phyloP scores from a whole-genome alignment of 2,888 invertebrate genomes.

The Quadroppia sp. region DNA sequence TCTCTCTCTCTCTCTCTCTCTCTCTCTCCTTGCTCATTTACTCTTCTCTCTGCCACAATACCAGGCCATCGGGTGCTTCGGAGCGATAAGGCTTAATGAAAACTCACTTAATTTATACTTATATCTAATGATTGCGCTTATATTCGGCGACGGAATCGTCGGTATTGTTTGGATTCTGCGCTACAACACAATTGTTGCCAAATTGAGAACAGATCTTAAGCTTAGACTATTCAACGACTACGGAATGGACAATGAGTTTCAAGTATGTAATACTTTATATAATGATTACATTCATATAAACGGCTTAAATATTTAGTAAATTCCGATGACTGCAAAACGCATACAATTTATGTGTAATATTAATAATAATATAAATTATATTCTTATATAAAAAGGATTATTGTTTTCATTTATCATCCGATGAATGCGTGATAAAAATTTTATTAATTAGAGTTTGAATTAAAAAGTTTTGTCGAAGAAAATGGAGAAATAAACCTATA shows the following conservation, averaged over 20 bases:
- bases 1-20: too few species aligned
- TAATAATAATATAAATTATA: too few species aligned
- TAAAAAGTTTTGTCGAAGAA: too few species aligned
- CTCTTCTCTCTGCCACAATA: constrained; percentile 9
- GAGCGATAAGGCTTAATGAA: constrained; percentile 73
- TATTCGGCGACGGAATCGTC: constrained; percentile 76
- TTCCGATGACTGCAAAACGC: too few species aligned
- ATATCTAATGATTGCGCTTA: constrained; percentile 69
- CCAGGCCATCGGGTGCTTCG: constrained; percentile 67
- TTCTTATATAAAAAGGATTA: too few species aligned
- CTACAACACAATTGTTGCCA: constrained; percentile 69
- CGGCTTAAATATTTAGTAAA: too few species aligned
- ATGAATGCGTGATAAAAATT: too few species aligned
- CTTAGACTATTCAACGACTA: constrained; percentile 65
- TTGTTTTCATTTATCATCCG: too few species aligned
- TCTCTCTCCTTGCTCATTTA: constrained; percentile 12
- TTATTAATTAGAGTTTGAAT: too few species aligned
- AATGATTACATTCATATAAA: too few species aligned
- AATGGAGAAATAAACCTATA: too few species aligned
- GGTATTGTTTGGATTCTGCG: constrained; percentile 80
- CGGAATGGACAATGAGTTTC: constrained; percentile 53
- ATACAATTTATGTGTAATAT: too few species aligned
- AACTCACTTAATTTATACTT: constrained; percentile 77
- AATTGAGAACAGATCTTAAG: constrained; percentile 65
- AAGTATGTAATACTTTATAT: constrained; percentile 37